Conservation (phyloP, 2,888 invertebrate species). For the Thalpophila matura region DNA sequence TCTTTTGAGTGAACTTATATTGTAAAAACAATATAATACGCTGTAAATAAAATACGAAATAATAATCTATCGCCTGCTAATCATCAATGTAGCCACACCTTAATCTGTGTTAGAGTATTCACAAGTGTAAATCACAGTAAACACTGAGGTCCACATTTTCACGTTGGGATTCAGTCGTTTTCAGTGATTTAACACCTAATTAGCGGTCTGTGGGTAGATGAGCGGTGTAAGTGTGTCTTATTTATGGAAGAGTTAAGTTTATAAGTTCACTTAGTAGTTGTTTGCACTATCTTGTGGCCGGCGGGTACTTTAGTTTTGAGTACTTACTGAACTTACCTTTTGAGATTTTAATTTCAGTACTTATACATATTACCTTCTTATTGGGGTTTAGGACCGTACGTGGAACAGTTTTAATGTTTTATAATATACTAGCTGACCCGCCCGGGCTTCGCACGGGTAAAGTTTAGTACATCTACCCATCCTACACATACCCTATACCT, state of each 20-base stretch:
- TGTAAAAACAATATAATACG: no score
- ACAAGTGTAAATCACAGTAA: slow-evolving; percentile 85
- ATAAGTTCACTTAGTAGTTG: slow-evolving; percentile 16
- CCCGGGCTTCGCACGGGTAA: no score
- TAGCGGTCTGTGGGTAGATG: slow-evolving; percentile 79
- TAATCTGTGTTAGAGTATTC: slow-evolving; percentile 72
- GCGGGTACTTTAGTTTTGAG: background rate
- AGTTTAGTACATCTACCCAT: no score
- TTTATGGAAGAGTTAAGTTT: slow-evolving; percentile 48
- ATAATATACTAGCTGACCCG: no score
- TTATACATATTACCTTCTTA: no score
- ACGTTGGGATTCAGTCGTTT: slow-evolving; percentile 77
- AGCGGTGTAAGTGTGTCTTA: slow-evolving; percentile 58
- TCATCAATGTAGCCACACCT: slow-evolving; percentile 33
- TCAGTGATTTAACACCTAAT: slow-evolving; percentile 89
- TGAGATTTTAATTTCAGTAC: no score
- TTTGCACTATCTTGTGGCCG: slow-evolving; percentile 1
- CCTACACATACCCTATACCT: no score
- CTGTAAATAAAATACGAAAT: no score
- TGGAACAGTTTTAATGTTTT: no score
- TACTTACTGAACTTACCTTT: no score
- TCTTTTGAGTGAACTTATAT: no score
- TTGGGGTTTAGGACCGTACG: no score
- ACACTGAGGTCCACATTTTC: slow-evolving; percentile 75
- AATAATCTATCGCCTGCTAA: slow-evolving; percentile 34